A percentile compares a stretch with the other conserved stretches of the same genome.
Conservation (phyloP, 2,113 vertebrate species). For the Chascanopsetta lugubris region DNA sequence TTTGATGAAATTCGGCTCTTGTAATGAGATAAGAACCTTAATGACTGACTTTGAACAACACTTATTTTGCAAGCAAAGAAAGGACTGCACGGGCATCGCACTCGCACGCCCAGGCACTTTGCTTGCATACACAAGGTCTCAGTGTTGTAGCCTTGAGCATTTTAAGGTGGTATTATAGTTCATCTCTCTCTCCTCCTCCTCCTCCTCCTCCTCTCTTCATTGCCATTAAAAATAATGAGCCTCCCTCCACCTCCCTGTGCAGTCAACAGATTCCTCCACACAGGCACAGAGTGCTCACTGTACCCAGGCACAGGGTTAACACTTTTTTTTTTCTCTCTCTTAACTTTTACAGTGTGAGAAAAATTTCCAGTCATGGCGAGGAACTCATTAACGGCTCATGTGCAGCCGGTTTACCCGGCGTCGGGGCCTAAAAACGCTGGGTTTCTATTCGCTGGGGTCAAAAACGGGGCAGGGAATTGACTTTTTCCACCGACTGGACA, state of each 20-base stretch:
- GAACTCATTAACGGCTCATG: slow-evolving; percentile 54
- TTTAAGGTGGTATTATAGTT: slow-evolving; percentile 1
- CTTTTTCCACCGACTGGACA: slow-evolving; percentile 47
- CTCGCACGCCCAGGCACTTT: not conserved
- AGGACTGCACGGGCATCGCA: not conserved
- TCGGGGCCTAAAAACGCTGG: slow-evolving; percentile 15
- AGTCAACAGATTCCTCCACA: slow-evolving; percentile 59
- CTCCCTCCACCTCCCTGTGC: slow-evolving; percentile 57
- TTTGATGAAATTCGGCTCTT: not conserved
- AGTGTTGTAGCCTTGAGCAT: slow-evolving; percentile 30
- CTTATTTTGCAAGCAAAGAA: not conserved
- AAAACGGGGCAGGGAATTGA: slow-evolving; percentile 67
- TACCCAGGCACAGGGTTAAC: slow-evolving; percentile 50
- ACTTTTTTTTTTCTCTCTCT: slow-evolving; percentile 37
- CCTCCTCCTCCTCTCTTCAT: slow-evolving; percentile 1
- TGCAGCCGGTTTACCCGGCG: slow-evolving; percentile 54
- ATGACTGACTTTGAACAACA: not conserved
- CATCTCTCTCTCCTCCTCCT: slow-evolving; percentile 24
- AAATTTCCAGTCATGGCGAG: slow-evolving; percentile 53
- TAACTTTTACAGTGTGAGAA: slow-evolving; percentile 71
- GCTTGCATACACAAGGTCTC: slow-evolving; percentile 14
- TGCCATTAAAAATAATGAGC: slow-evolving; percentile 76
- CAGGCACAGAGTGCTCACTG: slow-evolving; percentile 52
- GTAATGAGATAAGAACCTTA: not conserved
- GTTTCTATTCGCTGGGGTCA: slow-evolving; percentile 47